These are phyloP conservation scores for Pitta sordida DNA, from an alignment of 2,113 vertebrate species.

Conservation along the genomic window DNA sequence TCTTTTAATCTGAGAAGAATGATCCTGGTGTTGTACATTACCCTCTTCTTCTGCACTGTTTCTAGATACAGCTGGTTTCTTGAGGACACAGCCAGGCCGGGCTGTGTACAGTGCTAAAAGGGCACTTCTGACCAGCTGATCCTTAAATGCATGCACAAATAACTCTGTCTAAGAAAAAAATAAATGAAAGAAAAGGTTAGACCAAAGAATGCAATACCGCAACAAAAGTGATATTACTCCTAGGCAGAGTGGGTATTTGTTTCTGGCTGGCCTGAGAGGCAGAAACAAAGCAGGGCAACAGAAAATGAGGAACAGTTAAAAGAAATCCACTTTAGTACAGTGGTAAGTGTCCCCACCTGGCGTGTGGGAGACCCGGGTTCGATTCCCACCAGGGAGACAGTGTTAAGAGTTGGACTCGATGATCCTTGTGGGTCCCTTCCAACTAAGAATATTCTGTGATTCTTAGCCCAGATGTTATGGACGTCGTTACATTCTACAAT, in stretches of 20 bases:
- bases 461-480: neutral
- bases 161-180: slow-evolving; percentile 81
- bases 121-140: slow-evolving; percentile 92
- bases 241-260: neutral
- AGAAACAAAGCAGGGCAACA: neutral
- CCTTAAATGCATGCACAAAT: slow-evolving; percentile 94
- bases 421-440: no score
- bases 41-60: slow-evolving; percentile 35
- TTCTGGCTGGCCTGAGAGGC: neutral
- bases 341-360: no score
- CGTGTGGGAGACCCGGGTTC: no score
- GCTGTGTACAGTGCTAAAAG: slow-evolving; percentile 91
- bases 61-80: slow-evolving; percentile 70
- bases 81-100: slow-evolving; percentile 83
- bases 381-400: no score
- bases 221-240: neutral
- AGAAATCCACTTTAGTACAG: no score
- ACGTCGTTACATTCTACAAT: neutral
- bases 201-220: neutral
- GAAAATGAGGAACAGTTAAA: neutral
- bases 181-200: neutral
- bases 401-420: no score
- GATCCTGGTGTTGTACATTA: slow-evolving; percentile 61
- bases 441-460: no score
- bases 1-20: slow-evolving; percentile 52